Conservation (phyloP, 2,888 invertebrate species). For the Nymphalis polychloros region DNA sequence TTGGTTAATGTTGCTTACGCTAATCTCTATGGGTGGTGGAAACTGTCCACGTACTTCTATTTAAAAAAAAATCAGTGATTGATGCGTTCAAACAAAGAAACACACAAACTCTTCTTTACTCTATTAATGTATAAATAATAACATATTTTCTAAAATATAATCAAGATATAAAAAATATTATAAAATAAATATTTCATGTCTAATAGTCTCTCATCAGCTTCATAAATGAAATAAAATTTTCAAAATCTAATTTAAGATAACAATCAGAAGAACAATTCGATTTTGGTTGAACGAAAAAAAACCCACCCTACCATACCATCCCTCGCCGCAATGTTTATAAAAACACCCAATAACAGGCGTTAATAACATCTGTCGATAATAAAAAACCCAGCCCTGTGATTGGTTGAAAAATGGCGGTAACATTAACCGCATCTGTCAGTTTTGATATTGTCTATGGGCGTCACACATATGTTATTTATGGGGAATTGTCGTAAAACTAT, state of each 20-base stretch:
- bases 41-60: too few species aligned
- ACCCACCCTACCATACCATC: slow-evolving; percentile 45
- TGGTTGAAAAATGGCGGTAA: slow-evolving; percentile 64
- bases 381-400: slow-evolving; percentile 56
- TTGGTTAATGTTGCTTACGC: too few species aligned
- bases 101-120: too few species aligned
- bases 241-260: slow-evolving; percentile 2
- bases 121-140: too few species aligned
- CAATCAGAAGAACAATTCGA: neutral
- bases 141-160: too few species aligned
- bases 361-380: slow-evolving; percentile 70
- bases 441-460: slow-evolving; percentile 62
- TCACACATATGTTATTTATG: slow-evolving; percentile 8
- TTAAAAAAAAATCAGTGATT: too few species aligned
- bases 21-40: too few species aligned
- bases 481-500: neutral
- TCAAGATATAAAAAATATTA: neutral
- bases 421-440: slow-evolving; percentile 73
- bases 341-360: slow-evolving; percentile 69
- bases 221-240: neutral
- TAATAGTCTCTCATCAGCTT: neutral
- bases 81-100: too few species aligned
- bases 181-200: neutral
- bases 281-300: slow-evolving; percentile 42
- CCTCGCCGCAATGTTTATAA: slow-evolving; percentile 36